Evolutionary conservation across 2,888 invertebrate species (phyloP).

Genomic region (Microplitis manilae): DNA sequence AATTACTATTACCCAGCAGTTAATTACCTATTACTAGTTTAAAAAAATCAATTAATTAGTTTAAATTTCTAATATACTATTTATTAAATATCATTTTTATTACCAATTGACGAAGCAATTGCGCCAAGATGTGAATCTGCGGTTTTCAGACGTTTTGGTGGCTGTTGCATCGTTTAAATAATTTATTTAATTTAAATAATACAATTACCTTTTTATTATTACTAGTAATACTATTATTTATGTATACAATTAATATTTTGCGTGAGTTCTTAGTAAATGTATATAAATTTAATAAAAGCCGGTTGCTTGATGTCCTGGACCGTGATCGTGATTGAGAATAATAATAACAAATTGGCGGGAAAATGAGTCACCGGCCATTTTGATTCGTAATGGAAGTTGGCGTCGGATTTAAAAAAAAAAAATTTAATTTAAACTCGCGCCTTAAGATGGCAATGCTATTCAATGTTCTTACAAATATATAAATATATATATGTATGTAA

Average conservation of each 20-base stretch:
- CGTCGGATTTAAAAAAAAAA: background rate
- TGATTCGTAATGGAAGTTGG: background rate
- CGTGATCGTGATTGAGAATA: background rate
- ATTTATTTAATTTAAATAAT: background rate
- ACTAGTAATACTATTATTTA: no score
- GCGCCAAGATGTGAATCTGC: conserved; percentile 55
- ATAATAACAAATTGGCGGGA: conserved; percentile 18
- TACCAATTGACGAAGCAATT: conserved; percentile 56
- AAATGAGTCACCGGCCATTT: background rate
- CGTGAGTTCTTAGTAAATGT: no score
- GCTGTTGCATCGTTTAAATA: conserved; percentile 49
- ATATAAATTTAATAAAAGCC: no score
- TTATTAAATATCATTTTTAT: conserved; percentile 35
- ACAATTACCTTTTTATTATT: background rate
- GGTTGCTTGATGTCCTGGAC: background rate
- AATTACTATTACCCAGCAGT: no score
- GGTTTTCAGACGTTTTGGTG: conserved; percentile 51
- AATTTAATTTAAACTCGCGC: background rate
- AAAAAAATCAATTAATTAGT: background rate
- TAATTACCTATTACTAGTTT: background rate
- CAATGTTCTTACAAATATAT: background rate
- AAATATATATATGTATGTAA: no score
- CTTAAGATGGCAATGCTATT: background rate
- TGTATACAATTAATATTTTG: no score
- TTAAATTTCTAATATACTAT: no score